Conservation (phyloP, 1,140 invertebrate species). For the Drosophila albomicans region DNA sequence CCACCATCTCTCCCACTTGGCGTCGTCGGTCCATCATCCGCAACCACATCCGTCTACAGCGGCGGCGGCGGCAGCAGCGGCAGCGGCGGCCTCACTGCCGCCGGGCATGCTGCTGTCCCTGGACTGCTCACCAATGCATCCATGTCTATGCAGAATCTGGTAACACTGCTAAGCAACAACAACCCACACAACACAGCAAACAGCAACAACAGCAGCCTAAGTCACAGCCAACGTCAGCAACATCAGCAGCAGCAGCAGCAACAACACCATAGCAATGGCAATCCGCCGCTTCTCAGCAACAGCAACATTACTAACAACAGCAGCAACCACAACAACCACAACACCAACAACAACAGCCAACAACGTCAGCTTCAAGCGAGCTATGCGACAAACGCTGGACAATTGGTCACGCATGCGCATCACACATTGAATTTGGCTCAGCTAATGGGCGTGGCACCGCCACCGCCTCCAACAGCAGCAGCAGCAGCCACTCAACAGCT, state of each 20-base stretch:
- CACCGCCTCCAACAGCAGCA: constrained; percentile 32
- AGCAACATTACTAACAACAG: constrained; percentile 29
- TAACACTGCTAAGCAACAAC: constrained; percentile 87
- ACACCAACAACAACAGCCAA: constrained; percentile 15
- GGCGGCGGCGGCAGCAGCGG: constrained; percentile 47
- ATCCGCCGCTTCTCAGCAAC: constrained; percentile 28
- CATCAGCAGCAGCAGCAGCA: constrained; percentile 25
- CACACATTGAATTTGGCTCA: constrained; percentile 60
- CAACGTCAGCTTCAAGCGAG: constrained; percentile 35
- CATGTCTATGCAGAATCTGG: constrained; percentile 95
- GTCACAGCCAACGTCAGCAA: constrained; percentile 33
- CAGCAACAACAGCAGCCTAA: constrained; percentile 47
- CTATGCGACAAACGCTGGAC: constrained; percentile 35
- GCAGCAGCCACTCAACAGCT: constrained; percentile 49
- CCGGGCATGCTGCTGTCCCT: constrained; percentile 78
- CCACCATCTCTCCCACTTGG: constrained; percentile 64
- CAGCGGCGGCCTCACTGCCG: constrained; percentile 63
- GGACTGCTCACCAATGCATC: constrained; percentile 88
- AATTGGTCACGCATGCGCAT: constrained; percentile 47
- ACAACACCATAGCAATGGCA: constrained; percentile 33
- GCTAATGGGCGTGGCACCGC: constrained; percentile 68
- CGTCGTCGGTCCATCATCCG: constrained; percentile 63
- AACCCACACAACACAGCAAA: constrained; percentile 84
- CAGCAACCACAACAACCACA: constrained; percentile 10
- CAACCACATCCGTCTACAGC: constrained; percentile 60